These are phyloP conservation scores for Pemphredon lugubris DNA, from an alignment of 2,888 invertebrate species.

Conservation along the genomic window DNA sequence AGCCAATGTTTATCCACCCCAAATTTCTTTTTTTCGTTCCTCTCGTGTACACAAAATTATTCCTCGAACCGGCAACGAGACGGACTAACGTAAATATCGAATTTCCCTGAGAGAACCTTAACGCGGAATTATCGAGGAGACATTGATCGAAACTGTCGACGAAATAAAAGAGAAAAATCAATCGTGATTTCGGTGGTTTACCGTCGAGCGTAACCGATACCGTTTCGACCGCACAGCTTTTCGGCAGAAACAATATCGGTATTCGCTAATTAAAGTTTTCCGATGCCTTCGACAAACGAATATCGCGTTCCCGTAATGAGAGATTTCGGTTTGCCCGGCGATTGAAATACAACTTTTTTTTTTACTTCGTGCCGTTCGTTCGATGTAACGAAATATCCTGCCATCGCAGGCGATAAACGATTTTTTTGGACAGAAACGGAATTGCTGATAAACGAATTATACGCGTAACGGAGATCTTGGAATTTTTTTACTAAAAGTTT, in stretches of 20 bases:
- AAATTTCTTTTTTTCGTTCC: conserved; percentile 46
- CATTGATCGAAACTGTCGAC: conserved; percentile 8
- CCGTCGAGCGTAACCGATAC: conserved; percentile 8
- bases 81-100: conserved; percentile 36
- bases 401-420: no score
- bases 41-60: conserved; percentile 62
- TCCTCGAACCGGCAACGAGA: conserved; percentile 59
- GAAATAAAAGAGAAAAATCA: not conserved
- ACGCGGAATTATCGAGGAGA: conserved; percentile 16
- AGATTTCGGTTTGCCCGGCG: not conserved
- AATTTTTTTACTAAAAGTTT: no score
- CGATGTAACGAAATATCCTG: not conserved
- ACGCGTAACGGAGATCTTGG: no score
- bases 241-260: not conserved
- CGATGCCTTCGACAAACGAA: conserved; percentile 5
- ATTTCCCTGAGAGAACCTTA: conserved; percentile 31
- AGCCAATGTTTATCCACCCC: conserved; percentile 46
- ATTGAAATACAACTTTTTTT: conserved; percentile 6
- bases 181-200: conserved; percentile 11
- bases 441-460: no score
- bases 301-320: conserved; percentile 9
- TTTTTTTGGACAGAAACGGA: no score
- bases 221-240: not conserved
- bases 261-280: conserved; percentile 18
- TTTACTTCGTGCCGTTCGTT: not conserved